Evolutionary conservation across 2,888 invertebrate genomes (phyloP), one percentile per base, ranked within the genome.

Genomic region (Kryphioiulus occultus): DNA sequence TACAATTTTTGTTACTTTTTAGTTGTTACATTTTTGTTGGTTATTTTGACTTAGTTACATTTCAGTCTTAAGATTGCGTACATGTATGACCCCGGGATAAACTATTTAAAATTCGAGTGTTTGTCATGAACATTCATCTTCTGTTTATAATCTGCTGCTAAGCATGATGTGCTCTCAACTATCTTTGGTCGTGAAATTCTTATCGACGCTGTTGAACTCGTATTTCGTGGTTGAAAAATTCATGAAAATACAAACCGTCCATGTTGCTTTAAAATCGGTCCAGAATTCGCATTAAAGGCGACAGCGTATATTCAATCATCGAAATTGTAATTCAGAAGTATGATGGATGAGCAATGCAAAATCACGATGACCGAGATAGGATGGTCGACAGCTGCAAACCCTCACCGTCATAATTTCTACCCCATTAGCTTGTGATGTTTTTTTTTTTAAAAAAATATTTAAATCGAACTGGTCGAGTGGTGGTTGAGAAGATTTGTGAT

Each of bases 231-330:
- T 68, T 68, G 5, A 26, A 68, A 68, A 26, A 26, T 68, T 68
- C 68, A 26, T 3, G 68, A 68, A 22, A 68, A 12, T 26, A 9
- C 26, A 10, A 68, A 68, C 26, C 12, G 9, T 68, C 68, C 68
- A 12, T 68, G 68, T 68, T 26, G 26, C 26, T 26, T 9, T 10
- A 12, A 68, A 68, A 26, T 68, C 39, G 39, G 12, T 68, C 26
- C 26, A 68, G 68, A 26, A 68, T 12, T 47, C 26, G n/a, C 10
- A n/a, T 68, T 68, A 26, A 68, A 68, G n/a, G 3, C n/a, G 68
- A 68, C 68, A 68, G 68, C 68, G n/a, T n/a, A 68, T 26, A 68
- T 68, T 68, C 68, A 68, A 68, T 68, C 68, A 68, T n/a, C n/a
- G n/a, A 68, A 68, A 26, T 68, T 68, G 10, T 68, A 68, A 68